Base-by-base conservation (phyloP, 2,888 invertebrate genomes). In the Tineola bisselliella region DNA sequence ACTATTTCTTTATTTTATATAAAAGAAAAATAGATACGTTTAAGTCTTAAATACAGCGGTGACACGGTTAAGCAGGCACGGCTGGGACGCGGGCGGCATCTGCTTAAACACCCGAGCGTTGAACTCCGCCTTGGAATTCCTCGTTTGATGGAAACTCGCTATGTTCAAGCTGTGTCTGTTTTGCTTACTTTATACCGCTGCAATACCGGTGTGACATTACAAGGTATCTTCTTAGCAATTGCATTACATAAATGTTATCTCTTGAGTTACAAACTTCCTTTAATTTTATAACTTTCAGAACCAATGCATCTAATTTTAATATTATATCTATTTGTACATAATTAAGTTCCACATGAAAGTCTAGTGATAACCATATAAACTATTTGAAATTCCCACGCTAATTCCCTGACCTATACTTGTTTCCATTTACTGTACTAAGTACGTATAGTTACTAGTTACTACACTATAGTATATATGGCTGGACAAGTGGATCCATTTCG, bases 51-150 rank as follows among this genome's bases (percentile, higher is more conserved):
- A 54, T 17, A 18, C 19, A 33, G 33, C 58, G 13, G 58, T 58
- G 58, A 58, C 58, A 58, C 58, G 58, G 58, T 58, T 58, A 58
- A 25, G 56, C 56, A 56, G 17, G 58, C 15, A 15, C 18, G 18
- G 54, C 25, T 54, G 54, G 54, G 54, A 25, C 54, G 58, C 19
- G 33, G 31, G 13, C 56, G 69, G 71, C 75, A 74, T 73, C 74
- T 77, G 76, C 70, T 72, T 71, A 76, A 78, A 78, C 71, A 74
- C 64, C 68, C 76, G 81, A 76, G 68, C 81, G 69, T 76, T 82
- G 84, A 82, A 83, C 84, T 61, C 71, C n/a, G 69, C 67, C 66
- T 63, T 71, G 70, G 72, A 76, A 71, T 58, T 73, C 71, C 74
- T 74, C 70, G 70, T 74, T 74, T 73, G 71, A 72, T 70, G 72